A percentile compares a stretch with the other conserved stretches of the same genome.
Evolutionary conservation across 2,888 invertebrate species (phyloP).

Genomic region (Drosophila greeni): DNA sequence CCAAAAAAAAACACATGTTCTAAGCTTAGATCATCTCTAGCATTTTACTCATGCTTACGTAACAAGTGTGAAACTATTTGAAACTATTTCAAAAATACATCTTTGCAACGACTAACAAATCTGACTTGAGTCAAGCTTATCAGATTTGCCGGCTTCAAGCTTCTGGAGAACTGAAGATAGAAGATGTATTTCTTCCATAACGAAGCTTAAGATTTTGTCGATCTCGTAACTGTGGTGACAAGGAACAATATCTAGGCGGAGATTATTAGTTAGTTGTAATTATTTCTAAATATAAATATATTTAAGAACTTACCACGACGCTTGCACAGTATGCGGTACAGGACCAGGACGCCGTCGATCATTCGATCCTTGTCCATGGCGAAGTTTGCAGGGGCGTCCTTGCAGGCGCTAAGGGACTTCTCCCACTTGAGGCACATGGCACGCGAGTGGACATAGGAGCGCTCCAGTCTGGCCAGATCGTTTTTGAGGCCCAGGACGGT

Average conservation of each 20-base stretch:
- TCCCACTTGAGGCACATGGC: conserved; percentile 76
- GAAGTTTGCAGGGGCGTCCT: conserved; percentile 67
- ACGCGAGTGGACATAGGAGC: conserved; percentile 73
- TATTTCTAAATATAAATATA: neutral
- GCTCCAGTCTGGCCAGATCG: conserved; percentile 75
- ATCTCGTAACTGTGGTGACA: conserved; percentile 38
- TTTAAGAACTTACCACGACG: conserved; percentile 61
- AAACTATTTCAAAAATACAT: neutral
- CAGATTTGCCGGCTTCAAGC: conserved; percentile 39
- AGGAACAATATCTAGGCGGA: conserved; percentile 38
- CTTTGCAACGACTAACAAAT: conserved; percentile 6
- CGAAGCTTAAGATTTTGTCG: conserved; percentile 49
- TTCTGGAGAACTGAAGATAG: conserved; percentile 40
- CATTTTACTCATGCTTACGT: neutral
- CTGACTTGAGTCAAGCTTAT: conserved; percentile 25
- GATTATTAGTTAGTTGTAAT: neutral
- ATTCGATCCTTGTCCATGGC: conserved; percentile 72
- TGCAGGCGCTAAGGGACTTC: conserved; percentile 71
- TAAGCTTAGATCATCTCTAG: neutral
- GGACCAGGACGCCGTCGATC: conserved; percentile 73
- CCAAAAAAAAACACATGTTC: neutral
- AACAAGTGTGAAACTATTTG: conserved; percentile 4
- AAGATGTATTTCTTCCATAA: conserved; percentile 47
- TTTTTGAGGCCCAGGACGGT: conserved; percentile 77
- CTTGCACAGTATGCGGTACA: conserved; percentile 74